These are phyloP conservation scores for Tineola bisselliella DNA, from an alignment of 2,888 invertebrate species.

Conservation along the genomic window DNA sequence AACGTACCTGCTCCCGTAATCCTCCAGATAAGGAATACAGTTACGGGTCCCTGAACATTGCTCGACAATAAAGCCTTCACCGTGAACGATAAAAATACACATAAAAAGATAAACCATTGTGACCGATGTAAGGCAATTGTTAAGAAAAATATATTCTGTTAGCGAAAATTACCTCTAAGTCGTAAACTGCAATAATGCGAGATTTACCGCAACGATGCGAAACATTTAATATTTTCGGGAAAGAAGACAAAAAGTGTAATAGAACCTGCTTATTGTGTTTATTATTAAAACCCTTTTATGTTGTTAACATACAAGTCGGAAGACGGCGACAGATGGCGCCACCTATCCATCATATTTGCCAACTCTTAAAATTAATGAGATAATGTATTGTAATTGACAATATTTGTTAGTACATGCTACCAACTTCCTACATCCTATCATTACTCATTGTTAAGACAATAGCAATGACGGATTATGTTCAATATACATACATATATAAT, in stretches of 20 bases:
- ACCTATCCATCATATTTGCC: not conserved
- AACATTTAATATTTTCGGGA: not conserved
- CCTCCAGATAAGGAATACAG: slow-evolving; percentile 30
- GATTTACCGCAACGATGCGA: slow-evolving; percentile 4
- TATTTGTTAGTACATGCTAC: not conserved
- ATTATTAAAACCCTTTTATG: not conserved
- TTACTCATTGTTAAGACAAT: not conserved
- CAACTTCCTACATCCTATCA: not conserved
- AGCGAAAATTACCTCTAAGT: slow-evolving; percentile 11
- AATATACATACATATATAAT: too few relatives aligned
- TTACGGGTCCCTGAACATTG: slow-evolving; percentile 27
- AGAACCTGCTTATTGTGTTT: not conserved
- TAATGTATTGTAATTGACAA: not conserved
- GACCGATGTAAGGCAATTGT: slow-evolving; percentile 13
- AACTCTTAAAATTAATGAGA: not conserved
- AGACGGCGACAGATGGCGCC: slow-evolving; percentile 1
- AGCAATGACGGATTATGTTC: not conserved
- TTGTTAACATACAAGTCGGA: not conserved
- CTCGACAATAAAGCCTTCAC: slow-evolving; percentile 22
- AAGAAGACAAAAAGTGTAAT: not conserved
- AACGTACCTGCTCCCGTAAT: slow-evolving; percentile 30
- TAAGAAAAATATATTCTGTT: slow-evolving; percentile 10
- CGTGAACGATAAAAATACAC: slow-evolving; percentile 22
- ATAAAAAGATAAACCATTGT: slow-evolving; percentile 22
- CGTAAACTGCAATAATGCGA: slow-evolving; percentile 15